Conservation (phyloP, 2,888 invertebrate species). For the Augiades crinisus region DNA sequence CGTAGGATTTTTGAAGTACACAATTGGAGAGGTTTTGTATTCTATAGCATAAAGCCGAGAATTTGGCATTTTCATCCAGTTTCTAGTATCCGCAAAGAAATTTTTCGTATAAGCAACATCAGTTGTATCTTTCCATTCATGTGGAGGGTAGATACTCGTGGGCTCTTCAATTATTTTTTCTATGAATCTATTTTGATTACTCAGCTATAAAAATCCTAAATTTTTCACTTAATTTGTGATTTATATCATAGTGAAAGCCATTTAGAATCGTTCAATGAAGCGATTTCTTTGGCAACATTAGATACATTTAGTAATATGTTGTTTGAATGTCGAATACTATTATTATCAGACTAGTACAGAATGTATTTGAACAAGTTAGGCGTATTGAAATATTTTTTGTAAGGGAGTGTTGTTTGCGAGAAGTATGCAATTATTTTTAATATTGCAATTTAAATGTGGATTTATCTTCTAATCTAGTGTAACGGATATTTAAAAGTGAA, state of each 20-base stretch:
- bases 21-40: slow-evolving; percentile 54
- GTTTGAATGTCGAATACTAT: too few species aligned
- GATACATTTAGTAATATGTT: too few species aligned
- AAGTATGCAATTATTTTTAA: slow-evolving; percentile 11
- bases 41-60: slow-evolving; percentile 48
- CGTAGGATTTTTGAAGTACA: slow-evolving; percentile 47
- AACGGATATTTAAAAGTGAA: slow-evolving; percentile 21
- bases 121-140: slow-evolving; percentile 41
- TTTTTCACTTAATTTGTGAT: too few species aligned
- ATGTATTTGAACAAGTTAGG: neutral
- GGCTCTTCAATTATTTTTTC: slow-evolving; percentile 52
- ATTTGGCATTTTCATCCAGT: slow-evolving; percentile 47
- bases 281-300: too few species aligned
- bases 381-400: neutral
- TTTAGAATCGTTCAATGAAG: too few species aligned
- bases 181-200: slow-evolving; percentile 51
- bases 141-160: slow-evolving; percentile 41
- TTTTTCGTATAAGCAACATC: slow-evolving; percentile 46
- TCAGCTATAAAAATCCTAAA: too few species aligned
- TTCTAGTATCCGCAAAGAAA: slow-evolving; percentile 44
- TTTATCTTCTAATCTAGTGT: slow-evolving; percentile 9
- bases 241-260: too few species aligned
- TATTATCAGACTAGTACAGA: too few species aligned
- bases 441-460: slow-evolving; percentile 6
- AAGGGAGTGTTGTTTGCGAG: slow-evolving; percentile 7